These are phyloP conservation scores for Sebastes aleutianus DNA, from an alignment of 2,797 vertebrate species.

Conservation along the genomic window DNA sequence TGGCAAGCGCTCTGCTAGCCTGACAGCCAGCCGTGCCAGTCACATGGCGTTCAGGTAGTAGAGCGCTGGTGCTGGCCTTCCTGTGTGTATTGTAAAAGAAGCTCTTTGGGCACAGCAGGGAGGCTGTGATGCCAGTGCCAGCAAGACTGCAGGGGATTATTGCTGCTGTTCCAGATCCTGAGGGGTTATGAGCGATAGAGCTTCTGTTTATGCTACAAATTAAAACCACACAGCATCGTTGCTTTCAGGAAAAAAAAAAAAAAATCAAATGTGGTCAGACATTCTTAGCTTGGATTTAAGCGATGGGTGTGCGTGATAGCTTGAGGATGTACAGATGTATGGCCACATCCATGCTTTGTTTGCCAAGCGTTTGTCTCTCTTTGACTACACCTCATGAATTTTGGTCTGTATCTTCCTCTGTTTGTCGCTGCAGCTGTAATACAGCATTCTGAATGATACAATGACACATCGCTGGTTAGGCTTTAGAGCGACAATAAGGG, in stretches of 20 bases:
- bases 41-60: constrained; percentile 29
- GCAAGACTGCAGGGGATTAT: constrained; percentile 51
- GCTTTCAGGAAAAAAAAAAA: background rate
- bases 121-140: constrained; percentile 48
- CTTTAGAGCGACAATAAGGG: background rate
- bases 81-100: constrained; percentile 31
- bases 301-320: background rate
- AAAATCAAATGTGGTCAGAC: background rate
- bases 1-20: constrained; percentile 9
- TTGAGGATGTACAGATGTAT: constrained; percentile 20
- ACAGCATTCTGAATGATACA: background rate
- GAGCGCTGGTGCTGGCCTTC: constrained; percentile 20
- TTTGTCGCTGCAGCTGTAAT: background rate
- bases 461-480: background rate
- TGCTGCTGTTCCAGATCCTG: constrained; percentile 45
- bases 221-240: constrained; percentile 21
- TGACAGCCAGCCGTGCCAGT: constrained; percentile 12
- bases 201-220: constrained; percentile 49
- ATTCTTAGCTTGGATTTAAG: constrained; percentile 8
- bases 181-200: constrained; percentile 8
- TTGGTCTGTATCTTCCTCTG: background rate
- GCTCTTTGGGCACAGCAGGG: constrained; percentile 47
- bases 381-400: constrained; percentile 15
- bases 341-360: constrained; percentile 17
- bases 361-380: constrained; percentile 20